Percentiles rank a stretch among this genome's conserved stretches.
Conservation (phyloP, 2,113 vertebrate species). For the Motacilla alba region DNA sequence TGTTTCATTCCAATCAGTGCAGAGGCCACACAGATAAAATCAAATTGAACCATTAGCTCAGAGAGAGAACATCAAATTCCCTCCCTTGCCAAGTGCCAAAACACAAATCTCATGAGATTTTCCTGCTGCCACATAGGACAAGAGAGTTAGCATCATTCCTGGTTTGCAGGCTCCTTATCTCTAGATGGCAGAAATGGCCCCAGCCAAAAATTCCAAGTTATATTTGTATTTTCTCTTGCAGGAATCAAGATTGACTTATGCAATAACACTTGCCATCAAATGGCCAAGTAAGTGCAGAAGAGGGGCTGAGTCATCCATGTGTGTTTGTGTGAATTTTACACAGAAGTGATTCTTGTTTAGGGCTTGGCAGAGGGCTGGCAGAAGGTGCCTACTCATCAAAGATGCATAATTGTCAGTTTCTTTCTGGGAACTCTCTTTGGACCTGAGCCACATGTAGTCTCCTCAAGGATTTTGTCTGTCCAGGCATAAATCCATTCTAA, state of each 20-base stretch:
- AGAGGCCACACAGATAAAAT: not conserved
- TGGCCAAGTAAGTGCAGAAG: slow-evolving; percentile 85
- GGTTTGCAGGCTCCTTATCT: not conserved
- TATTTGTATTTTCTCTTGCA: slow-evolving; percentile 45
- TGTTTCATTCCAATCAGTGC: not conserved
- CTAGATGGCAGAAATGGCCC: not conserved
- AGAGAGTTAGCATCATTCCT: not conserved
- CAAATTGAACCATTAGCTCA: not conserved
- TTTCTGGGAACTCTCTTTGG: not conserved
- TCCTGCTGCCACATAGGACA: not conserved
- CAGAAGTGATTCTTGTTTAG: not conserved
- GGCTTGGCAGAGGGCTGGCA: not conserved
- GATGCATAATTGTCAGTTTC: not conserved
- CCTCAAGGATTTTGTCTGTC: not conserved
- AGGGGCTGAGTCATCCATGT: not conserved
- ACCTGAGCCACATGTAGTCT: not conserved
- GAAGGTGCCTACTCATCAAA: not conserved
- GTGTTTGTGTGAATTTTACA: not conserved
- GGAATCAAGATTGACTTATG: slow-evolving; percentile 81
- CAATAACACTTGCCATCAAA: slow-evolving; percentile 79
- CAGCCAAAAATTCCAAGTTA: not conserved
- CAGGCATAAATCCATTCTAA: not conserved
- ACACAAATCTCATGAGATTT: not conserved
- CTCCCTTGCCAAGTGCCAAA: not conserved
- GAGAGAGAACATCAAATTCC: not conserved